These are phyloP conservation scores for Scylla paramamosain DNA, from an alignment of 1,140 invertebrate species.

Conservation along the genomic window DNA sequence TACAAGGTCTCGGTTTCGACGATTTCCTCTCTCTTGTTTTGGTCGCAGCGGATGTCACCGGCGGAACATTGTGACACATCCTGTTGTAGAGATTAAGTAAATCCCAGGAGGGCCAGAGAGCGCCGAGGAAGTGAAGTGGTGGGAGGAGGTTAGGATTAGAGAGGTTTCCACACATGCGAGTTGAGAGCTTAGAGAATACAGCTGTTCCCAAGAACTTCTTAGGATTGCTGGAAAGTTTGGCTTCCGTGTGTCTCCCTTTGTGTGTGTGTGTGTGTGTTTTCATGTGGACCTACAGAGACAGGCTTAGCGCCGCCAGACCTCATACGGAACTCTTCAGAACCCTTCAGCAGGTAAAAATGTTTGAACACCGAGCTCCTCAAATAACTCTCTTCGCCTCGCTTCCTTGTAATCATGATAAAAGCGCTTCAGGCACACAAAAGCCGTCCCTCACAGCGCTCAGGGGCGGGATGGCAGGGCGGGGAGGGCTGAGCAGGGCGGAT, in stretches of 20 bases:
- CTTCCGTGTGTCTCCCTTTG: neutral
- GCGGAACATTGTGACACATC: too few species aligned
- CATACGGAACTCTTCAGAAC: neutral
- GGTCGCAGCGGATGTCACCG: too few species aligned
- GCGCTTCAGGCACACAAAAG: constrained; percentile 18
- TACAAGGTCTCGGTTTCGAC: too few species aligned
- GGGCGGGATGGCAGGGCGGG: neutral
- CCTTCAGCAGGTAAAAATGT: neutral
- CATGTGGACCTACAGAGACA: neutral
- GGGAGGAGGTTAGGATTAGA: too few species aligned
- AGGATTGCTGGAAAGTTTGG: too few species aligned
- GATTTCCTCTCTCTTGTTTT: too few species aligned
- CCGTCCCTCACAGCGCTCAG: neutral
- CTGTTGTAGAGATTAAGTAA: too few species aligned
- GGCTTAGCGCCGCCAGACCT: neutral
- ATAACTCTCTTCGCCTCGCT: neutral
- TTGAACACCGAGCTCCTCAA: neutral
- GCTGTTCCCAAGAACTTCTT: too few species aligned
- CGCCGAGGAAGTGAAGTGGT: too few species aligned
- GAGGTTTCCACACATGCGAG: too few species aligned
- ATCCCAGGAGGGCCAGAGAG: too few species aligned
- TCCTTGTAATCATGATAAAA: constrained; percentile 16
- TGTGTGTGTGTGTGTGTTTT: neutral
- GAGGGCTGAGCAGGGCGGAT: neutral
- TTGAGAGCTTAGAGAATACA: too few species aligned